A percentile compares a stretch with the other conserved stretches of the same genome.
phyloP scores from a whole-genome alignment of 1,140 invertebrate genomes.

The Drosophila subpulchrella region DNA sequence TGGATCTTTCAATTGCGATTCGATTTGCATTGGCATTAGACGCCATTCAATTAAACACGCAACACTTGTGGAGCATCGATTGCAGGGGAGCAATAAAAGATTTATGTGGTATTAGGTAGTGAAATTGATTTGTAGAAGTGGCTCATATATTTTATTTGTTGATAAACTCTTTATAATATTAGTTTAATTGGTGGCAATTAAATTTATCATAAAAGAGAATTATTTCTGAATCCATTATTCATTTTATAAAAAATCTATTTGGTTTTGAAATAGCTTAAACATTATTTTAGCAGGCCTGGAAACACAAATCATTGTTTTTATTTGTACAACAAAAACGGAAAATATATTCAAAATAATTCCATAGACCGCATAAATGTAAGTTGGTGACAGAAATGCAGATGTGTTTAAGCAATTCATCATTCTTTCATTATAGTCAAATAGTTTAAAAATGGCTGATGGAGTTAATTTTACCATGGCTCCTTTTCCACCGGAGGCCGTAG shows the following conservation, averaged over 20 bases:
- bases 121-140: no score
- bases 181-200: neutral
- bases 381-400: neutral
- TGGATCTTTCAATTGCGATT: constrained; percentile 19
- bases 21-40: constrained; percentile 34
- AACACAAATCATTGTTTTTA: neutral
- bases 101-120: neutral
- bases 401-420: neutral
- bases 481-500: constrained; percentile 2
- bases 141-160: no score
- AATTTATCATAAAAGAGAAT: neutral
- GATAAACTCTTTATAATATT: no score
- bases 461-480: neutral
- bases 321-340: neutral
- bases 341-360: no score
- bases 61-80: constrained; percentile 32
- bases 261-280: neutral
- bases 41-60: constrained; percentile 50
- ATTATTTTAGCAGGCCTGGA: neutral
- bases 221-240: no score
- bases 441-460: constrained; percentile 10
- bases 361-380: neutral
- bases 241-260: neutral
- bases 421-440: neutral
- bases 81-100: neutral